Base-by-base conservation (phyloP, 2,113 vertebrate species). In the Cyphomyrus discorhynchus region DNA sequence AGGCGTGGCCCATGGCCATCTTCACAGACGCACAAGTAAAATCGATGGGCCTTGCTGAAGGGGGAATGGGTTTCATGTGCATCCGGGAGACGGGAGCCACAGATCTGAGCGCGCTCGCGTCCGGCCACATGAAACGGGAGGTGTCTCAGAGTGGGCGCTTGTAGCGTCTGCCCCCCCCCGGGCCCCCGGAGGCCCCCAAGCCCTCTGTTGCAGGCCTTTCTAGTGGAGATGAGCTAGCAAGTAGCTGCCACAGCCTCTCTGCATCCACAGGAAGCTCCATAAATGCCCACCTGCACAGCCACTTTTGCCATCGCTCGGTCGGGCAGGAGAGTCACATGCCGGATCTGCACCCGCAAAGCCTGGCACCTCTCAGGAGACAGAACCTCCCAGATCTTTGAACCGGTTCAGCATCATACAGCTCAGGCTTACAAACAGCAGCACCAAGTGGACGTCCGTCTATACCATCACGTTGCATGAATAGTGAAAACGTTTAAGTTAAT, bases 1-100 rank as follows among this genome's bases (percentile, higher is more conserved):
- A 92, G 0, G 90, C 94, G 0, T 95, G 96, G 21, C 96, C 95
- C 0, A 91, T 93, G 82, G 92, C 96, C 0, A 46, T 95, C 83
- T 95, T 97, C 88, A 92, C 96, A 92, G 95, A 96, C 66, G 90
- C 89, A 89, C 92, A 95, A 95, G 95, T 96, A 94, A 42, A 89
- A 11, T 88, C 86, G 74, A 88, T 88, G 86, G 5, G 31, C 13
- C 74, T 62, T 53, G 49, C 52, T 88, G 66, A 88, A 90, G 83
- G 89, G 46, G 85, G 50, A 70, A 31, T 56, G 19, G 62, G 8
- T n/a, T 49, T 77, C 85, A 6, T 85, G 9, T 89, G 53, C 74
- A 56, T 50, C 47, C 52, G 11, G 39, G 52, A 62, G 50, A 35
- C 52, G 2, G 39, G 47, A 15, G 21, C 21, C 86, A 46, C 66